These are phyloP conservation scores for Cyclargus thomasi DNA, from an alignment of 1,140 invertebrate species.

Conservation along the genomic window DNA sequence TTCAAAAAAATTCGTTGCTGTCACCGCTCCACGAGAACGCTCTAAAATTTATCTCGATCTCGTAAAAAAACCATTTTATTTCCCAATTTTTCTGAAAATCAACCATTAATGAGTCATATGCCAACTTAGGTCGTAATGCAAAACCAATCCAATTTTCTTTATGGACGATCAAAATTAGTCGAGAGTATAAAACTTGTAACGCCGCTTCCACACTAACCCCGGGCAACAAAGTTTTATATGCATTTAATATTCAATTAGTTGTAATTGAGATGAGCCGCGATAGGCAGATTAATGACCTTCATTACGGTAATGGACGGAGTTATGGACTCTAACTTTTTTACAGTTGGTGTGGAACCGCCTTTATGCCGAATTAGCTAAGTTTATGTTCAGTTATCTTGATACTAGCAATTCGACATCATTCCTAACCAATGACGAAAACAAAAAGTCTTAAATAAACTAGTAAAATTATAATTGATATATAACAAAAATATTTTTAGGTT, in stretches of 20 bases:
- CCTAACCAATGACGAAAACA: too few relatives aligned
- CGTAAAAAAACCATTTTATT: not conserved
- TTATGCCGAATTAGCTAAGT: constrained; percentile 15
- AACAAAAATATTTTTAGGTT: too few relatives aligned
- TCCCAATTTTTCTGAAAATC: not conserved
- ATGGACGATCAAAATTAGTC: constrained; percentile 14
- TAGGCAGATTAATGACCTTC: constrained; percentile 40
- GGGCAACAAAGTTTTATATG: constrained; percentile 13
- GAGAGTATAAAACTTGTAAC: constrained; percentile 10
- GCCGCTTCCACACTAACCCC: constrained; percentile 10
- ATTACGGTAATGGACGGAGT: constrained; percentile 37
- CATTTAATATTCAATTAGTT: constrained; percentile 43
- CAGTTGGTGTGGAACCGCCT: constrained; percentile 23
- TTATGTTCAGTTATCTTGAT: not conserved
- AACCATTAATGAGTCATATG: not conserved
- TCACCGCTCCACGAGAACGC: too few relatives aligned
- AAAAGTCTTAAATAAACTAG: too few relatives aligned
- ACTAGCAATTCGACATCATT: not conserved
- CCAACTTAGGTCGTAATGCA: not conserved
- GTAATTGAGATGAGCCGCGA: constrained; percentile 41
- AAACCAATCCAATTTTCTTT: constrained; percentile 15
- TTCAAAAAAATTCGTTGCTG: too few relatives aligned
- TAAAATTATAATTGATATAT: too few relatives aligned
- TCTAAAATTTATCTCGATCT: too few relatives aligned
- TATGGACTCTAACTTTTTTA: constrained; percentile 44